These are phyloP conservation scores for Adineta ricciae DNA, from an alignment of 2,888 invertebrate genomes.

Conservation along the genomic window DNA sequence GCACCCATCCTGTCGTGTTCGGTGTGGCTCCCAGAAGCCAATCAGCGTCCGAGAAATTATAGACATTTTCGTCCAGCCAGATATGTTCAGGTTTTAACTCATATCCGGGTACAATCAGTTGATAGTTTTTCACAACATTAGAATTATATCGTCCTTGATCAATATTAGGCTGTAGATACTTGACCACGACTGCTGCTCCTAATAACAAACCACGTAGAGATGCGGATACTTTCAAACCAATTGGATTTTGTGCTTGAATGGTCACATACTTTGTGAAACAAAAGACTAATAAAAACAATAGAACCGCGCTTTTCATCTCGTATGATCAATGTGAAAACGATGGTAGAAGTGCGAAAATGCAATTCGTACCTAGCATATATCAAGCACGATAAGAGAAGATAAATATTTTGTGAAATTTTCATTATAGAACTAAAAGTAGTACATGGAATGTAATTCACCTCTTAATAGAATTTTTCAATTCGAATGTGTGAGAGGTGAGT, in stretches of 20 bases:
- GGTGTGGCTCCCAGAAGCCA: neutral
- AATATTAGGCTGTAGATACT: neutral
- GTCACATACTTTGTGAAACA: too few relatives aligned
- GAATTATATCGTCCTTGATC: neutral
- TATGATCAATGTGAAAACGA: too few relatives aligned
- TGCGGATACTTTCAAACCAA: neutral
- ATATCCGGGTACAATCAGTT: neutral
- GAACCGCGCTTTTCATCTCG: too few relatives aligned
- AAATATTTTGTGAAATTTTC: too few relatives aligned
- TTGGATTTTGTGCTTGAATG: neutral
- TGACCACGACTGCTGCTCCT: neutral
- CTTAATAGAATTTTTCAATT: too few relatives aligned
- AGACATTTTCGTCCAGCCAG: neutral
- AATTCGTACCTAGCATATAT: too few relatives aligned
- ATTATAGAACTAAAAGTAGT: too few relatives aligned
- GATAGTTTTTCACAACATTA: neutral
- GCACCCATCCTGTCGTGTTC: neutral
- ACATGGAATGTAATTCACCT: too few relatives aligned
- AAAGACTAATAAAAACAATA: too few relatives aligned
- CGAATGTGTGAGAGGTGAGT: too few relatives aligned
- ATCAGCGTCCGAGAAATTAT: neutral
- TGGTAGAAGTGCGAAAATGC: too few relatives aligned
- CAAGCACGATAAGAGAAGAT: too few relatives aligned
- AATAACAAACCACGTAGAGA: neutral
- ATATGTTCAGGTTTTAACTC: neutral